Base-by-base conservation (phyloP, 2,797 vertebrate genomes). In the Rhyacichthys aspro region DNA sequence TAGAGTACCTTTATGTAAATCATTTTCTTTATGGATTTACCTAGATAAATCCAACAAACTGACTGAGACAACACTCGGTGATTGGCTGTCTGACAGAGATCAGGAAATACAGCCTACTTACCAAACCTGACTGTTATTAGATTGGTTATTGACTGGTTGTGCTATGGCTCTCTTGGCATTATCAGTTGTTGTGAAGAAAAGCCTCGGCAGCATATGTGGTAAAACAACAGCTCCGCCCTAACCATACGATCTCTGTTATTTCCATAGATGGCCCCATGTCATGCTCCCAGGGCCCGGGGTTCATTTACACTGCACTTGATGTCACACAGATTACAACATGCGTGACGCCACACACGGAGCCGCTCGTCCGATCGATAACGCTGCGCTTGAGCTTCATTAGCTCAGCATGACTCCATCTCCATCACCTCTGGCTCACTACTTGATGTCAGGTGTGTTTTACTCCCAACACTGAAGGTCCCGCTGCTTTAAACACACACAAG, bases 281-380 rank as follows among this genome's bases (percentile, higher is more conserved):
- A 88, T 56, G 67, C 78, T 81, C 79, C 67, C 78, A 81, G 74
- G 81, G 76, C 81, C 77, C 74, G 63, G 80, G 84, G 83, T 90
- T 91, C 87, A 90, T 91, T 48, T 88, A 90, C 88, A 78, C 71
- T 68, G 83, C 89, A 86, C 88, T 85, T 87, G 80, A 90, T 79
- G 88, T 89, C 87, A 87, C 80, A 83, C 84, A 82, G 89, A 90
- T 88, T 87, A 90, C 86, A 83, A 82, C 63, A 68, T 38, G 64
- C 49, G 63, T 81, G 86, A 88, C 82, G 85, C 79, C 85, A 79
- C 86, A 88, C 79, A 78, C 83, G 72, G 82, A 72, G 82, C 74
- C 48, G 69, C 81, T 81, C 81, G 78, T 84, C 83, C 61, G 85
- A 89, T 91, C 88, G 84, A 90, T 91, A 83, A 78, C 82, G 38